A percentile compares a stretch with the other conserved stretches of the same genome.
These are phyloP conservation scores for Oryzias curvinotus DNA, from an alignment of 2,113 vertebrate species.

Conservation along the genomic window DNA sequence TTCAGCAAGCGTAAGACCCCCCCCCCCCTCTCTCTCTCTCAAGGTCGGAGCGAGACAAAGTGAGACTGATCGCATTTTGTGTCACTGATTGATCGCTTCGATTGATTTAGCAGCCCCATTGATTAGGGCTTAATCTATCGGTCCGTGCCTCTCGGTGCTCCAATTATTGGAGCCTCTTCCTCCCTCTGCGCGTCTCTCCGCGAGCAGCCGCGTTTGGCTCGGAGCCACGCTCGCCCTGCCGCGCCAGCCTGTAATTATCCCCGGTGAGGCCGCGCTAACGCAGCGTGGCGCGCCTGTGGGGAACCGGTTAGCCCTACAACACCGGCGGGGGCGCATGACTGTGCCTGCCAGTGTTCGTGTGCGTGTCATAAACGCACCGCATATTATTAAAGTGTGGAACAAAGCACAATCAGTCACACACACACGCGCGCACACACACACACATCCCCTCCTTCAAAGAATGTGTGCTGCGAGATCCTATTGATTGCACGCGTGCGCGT, in stretches of 20 bases:
- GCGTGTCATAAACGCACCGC: not conserved
- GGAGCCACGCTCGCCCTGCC: constrained; percentile 64
- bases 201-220: constrained; percentile 58
- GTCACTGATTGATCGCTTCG: constrained; percentile 64
- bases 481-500: constrained; percentile 31
- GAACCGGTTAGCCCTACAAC: constrained; percentile 68
- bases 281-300: constrained; percentile 74
- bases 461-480: constrained; percentile 3
- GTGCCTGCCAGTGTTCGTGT: not conserved
- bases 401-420: constrained; percentile 2
- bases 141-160: constrained; percentile 48
- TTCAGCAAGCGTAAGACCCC: not conserved
- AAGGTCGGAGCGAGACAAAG: constrained; percentile 46
- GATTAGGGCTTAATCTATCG: constrained; percentile 69
- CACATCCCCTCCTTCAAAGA: not conserved
- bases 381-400: not conserved
- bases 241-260: constrained; percentile 76
- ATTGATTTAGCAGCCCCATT: constrained; percentile 61
- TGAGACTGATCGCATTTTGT: constrained; percentile 49
- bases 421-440: not conserved
- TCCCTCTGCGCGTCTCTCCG: constrained; percentile 1
- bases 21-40: not conserved
- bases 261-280: constrained; percentile 74
- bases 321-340: constrained; percentile 27
- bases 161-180: constrained; percentile 32